Evolutionary conservation across 2,797 vertebrate species (phyloP), one percentile per base, ranked within the genome.

Genomic region (Pelodytes ibericus): DNA sequence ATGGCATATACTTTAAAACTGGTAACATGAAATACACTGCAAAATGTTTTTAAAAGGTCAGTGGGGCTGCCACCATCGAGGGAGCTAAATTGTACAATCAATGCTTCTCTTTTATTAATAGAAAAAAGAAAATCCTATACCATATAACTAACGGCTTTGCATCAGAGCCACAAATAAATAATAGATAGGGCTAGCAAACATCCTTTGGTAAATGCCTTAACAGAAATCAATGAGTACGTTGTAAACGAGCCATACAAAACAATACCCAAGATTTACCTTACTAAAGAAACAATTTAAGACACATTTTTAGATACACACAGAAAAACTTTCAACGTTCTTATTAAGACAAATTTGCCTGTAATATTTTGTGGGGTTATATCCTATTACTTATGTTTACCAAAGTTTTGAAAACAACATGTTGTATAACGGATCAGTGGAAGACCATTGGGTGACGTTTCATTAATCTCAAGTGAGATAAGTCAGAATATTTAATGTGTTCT

Each of bases 81-180:
- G 20, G 57, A 62, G 27, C 18, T 31, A 16, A 60, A 59, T 29
- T 68, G 39, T 31, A 61, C 57, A 73, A 68, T 79, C 71, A 73
- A 79, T 79, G 63, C 60, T 78, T 16, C 31, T 72, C 63, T 73
- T 66, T 73, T 73, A 79, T 79, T 79, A 79, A 79, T 31, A 62
- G 41, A 39, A 33, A n/a, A 64, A 39, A 49, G 18, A 30, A n/a
- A 33, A 5, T 29, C 49, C 29, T 33, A 33, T 56, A 56, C 51
- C 44, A 47, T 57, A 72, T 36, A 66, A 39, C 69, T 41, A 22
- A 70, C 30, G 58, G 58, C 30, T 72, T 66, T 63, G 56, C n/a
- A 72, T 62, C 22, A 61, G 25, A 44, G 30, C 33, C 18, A 59
- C 47, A 33, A 62, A 72, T 79, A 79, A 68, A 73, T 73, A 73